Base-by-base conservation (phyloP, 2,113 vertebrate species). In the Tragelaphus imberbis region DNA sequence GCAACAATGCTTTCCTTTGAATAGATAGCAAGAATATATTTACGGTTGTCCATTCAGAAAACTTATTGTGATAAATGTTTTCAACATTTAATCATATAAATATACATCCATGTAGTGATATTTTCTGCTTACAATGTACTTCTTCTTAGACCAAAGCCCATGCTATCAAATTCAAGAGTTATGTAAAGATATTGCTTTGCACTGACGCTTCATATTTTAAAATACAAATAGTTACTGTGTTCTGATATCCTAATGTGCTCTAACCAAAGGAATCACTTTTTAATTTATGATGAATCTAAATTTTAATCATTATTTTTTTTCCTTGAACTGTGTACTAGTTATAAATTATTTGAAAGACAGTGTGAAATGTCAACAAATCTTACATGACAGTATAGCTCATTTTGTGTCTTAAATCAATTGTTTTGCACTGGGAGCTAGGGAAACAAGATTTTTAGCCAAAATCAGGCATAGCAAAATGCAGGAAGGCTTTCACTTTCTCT, bases 361-460 rank as follows among this genome's bases (percentile, higher is more conserved):
- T 97, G 94, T 97, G 81, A 97, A 98, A 96, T 95, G 80, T 94
- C 92, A 95, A 94, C 94, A 98, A 98, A 97, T 98, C 97, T 98
- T 96, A 16, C 27, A 58, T 86, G 96, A 96, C 96, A 97, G 53
- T 90, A 58, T 44, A 93, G 79, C 55, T 96, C 89, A 97, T 77
- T 98, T 79, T 7, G 55, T 86, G 28, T 94, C 97, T 95, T 95
- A 84, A 82, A 98, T 98, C 90, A 98, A 51, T 1, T 93, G 2
- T 89, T 97, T 87, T 61, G 40, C 51, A 28, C 23, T 27, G 25
- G 87, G 13, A 91, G 65, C 58, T 90, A 88, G 59, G 51, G 55
- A 97, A 85, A 16, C 23, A 86, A 82, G 19, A 87, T 27, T 94
- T 97, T 96, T 89, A 79, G 56, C 30, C 49, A 84, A 96, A 84